Conservation (phyloP, 2,797 vertebrate genomes). For the Corythornis leucogaster region DNA sequence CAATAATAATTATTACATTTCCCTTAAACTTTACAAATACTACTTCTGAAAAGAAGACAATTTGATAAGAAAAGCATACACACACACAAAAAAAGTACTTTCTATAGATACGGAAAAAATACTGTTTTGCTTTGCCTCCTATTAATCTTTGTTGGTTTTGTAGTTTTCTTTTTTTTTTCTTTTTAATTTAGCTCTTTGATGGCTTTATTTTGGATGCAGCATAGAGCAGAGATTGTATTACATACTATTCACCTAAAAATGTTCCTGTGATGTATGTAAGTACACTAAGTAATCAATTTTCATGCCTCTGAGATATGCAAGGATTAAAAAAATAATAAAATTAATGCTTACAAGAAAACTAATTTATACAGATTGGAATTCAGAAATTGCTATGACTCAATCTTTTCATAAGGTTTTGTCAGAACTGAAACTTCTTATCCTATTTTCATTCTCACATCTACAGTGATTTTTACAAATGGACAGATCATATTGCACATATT, state of each 20-base stretch:
- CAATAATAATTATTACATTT: not conserved
- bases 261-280: not conserved
- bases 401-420: not conserved
- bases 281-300: not conserved
- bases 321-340: not conserved
- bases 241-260: not conserved
- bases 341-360: not conserved
- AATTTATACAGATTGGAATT: not conserved
- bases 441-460: not conserved
- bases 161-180: no score
- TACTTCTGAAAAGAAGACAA: not conserved
- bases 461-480: not conserved
- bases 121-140: not conserved
- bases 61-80: not conserved
- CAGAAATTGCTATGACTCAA: not conserved
- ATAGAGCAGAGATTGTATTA: not conserved
- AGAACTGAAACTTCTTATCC: not conserved
- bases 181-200: not conserved
- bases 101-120: not conserved
- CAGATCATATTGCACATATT: not conserved
- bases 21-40: not conserved
- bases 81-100: not conserved
- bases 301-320: not conserved
- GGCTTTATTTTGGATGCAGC: not conserved
- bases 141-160: not conserved